Percentiles rank a stretch among this genome's conserved stretches.
phyloP scores from a whole-genome alignment of 2,113 vertebrate species.

The Amblyopsis rosae region DNA sequence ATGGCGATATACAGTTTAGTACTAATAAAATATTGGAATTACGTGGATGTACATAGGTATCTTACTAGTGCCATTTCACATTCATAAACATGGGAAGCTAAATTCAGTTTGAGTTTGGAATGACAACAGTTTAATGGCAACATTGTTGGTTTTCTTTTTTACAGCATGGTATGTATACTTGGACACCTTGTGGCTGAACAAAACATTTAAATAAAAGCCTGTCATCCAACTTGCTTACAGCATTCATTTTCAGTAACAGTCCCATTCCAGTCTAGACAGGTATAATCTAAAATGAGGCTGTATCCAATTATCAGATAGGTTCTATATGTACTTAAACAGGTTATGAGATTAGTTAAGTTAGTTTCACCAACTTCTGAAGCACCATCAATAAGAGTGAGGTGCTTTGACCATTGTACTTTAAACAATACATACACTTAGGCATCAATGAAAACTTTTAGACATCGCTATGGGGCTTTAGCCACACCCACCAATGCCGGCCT shows the following conservation, averaged over 20 bases:
- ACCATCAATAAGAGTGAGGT: slow-evolving; percentile 16
- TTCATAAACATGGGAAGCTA: too few relatives aligned
- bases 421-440: slow-evolving; percentile 26
- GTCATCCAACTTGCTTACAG: too few relatives aligned
- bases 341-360: slow-evolving; percentile 10
- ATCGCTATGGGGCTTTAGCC: slow-evolving; percentile 83
- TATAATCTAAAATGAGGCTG: neutral
- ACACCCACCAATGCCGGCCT: slow-evolving; percentile 94
- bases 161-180: neutral
- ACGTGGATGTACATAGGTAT: too few relatives aligned
- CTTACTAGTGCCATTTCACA: too few relatives aligned
- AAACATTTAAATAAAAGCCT: neutral
- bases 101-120: too few relatives aligned
- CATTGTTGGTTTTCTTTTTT: neutral
- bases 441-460: slow-evolving; percentile 1
- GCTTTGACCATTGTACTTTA: slow-evolving; percentile 21
- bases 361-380: slow-evolving; percentile 27
- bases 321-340: slow-evolving; percentile 19
- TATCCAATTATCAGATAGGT: neutral
- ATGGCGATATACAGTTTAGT: too few relatives aligned
- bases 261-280: neutral
- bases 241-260: neutral
- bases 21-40: too few relatives aligned
- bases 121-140: neutral
- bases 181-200: neutral